Base-by-base conservation (phyloP, 2,888 invertebrate genomes). In the Baccha elongata region DNA sequence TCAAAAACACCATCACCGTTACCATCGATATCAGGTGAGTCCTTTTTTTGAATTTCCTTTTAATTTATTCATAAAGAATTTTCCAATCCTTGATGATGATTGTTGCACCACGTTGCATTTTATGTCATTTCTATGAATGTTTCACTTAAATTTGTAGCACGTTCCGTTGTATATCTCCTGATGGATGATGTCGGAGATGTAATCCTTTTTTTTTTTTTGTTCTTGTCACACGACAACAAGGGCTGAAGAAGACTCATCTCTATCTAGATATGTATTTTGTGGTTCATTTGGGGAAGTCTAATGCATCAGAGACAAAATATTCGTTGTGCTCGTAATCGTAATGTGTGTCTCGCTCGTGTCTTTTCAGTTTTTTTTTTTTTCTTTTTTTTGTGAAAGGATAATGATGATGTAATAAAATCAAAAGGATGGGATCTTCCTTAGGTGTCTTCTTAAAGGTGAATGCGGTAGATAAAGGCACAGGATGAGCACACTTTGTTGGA, bases 1-100 rank as follows among this genome's bases (percentile, higher is more conserved):
- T 89, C 90, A 85, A 89, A 90, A 87, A 89, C 91, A 80, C 89
- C 91, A 86, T 88, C 89, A 85, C 89, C 91, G 84, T 87, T 89
- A 85, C 90, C 88, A 74, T 88, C 89, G 60, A 85, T 89, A 87
- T 88, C 90, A 88, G 91, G 90, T 90, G 88, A 85, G 87, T 86
- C 72, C 15, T 26, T 19, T n/a, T 6, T n/a, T 32, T 11, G 11
- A 13, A n/a, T 26, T 37, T 35, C 29, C 35, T 48, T 32, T 55
- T 76, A 81, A 76, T 83, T 71, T 76, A 72, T 83, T 62, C 67
- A n/a, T n/a, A 69, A 37, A n/a, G 35, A 60, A 69, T 37, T 50
- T 42, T 37, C 21, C 15, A 26, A 86, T 86, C 85, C 78, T 68
- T 55, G 53, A 62, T 60, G 53, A 44, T 73, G 76, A 83, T 86